phyloP scores from a whole-genome alignment of 2,113 vertebrate genomes.

The Triplophysa tibetana region DNA sequence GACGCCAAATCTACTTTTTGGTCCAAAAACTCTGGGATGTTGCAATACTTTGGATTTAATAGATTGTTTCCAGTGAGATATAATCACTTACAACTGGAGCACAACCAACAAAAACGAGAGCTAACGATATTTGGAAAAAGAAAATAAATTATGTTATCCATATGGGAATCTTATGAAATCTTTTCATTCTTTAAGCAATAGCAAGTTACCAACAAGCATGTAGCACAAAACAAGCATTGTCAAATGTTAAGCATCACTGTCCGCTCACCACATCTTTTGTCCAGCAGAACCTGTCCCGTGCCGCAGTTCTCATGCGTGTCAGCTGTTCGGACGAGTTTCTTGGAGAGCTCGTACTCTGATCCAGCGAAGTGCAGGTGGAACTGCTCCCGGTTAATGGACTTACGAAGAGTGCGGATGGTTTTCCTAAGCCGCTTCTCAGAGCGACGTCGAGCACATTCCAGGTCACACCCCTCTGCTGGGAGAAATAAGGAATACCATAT shows the following conservation, averaged over 20 bases:
- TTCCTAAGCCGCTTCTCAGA: conserved; percentile 92
- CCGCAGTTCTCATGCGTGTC: conserved; percentile 78
- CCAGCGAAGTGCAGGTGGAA: conserved; percentile 88
- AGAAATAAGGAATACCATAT: conserved; percentile 58
- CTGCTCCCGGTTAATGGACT: conserved; percentile 90
- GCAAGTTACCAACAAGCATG: not conserved
- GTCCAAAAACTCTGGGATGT: not conserved
- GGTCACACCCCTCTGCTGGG: conserved; percentile 87
- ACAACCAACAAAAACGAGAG: not conserved
- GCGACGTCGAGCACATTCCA: conserved; percentile 83
- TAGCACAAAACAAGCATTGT: not conserved
- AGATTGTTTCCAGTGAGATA: not conserved
- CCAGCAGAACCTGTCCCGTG: conserved; percentile 76
- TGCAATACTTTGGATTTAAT: not conserved
- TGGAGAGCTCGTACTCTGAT: conserved; percentile 80
- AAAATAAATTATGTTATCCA: not conserved
- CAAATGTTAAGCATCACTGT: not conserved
- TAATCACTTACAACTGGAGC: not conserved
- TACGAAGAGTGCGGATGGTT: conserved; percentile 87
- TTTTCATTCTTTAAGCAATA: not conserved
- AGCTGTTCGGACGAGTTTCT: conserved; percentile 66
- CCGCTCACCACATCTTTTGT: conserved; percentile 88
- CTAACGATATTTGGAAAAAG: not conserved
- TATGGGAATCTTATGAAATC: not conserved
- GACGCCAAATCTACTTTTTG: not conserved